Percentiles rank a stretch among this genome's conserved stretches.
These are phyloP conservation scores for Oreochromis spilurus DNA, from an alignment of 2,113 vertebrate genomes.

Conservation along the genomic window DNA sequence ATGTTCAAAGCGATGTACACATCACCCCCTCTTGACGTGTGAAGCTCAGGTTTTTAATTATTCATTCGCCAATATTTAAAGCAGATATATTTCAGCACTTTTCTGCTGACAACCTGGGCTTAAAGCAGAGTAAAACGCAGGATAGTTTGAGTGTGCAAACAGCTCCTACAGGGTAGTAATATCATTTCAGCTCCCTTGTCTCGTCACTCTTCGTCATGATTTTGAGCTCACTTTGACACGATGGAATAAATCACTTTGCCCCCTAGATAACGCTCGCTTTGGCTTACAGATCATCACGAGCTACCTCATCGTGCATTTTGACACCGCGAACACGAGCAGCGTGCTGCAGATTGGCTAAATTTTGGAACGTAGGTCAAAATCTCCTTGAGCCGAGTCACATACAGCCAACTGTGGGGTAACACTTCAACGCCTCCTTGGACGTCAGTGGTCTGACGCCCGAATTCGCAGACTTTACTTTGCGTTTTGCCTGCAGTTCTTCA, in stretches of 20 bases:
- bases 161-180: slow-evolving; percentile 5
- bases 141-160: slow-evolving; percentile 31
- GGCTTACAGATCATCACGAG: background rate
- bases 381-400: background rate
- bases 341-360: background rate
- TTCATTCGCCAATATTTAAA: slow-evolving; percentile 62
- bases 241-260: slow-evolving; percentile 10
- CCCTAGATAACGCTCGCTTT: background rate
- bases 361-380: background rate
- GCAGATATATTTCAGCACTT: slow-evolving; percentile 45
- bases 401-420: background rate
- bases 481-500: slow-evolving; percentile 8
- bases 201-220: slow-evolving; percentile 14
- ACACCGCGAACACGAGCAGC: background rate
- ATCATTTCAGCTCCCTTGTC: background rate
- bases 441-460: background rate
- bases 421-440: slow-evolving; percentile 8
- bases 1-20: slow-evolving; percentile 62
- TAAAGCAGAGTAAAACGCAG: slow-evolving; percentile 20
- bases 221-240: background rate
- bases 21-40: slow-evolving; percentile 51
- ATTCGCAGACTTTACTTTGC: background rate
- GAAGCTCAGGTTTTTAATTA: slow-evolving; percentile 64
- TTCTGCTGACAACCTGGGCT: slow-evolving; percentile 49
- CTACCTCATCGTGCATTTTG: background rate